Conservation (phyloP, 2,113 vertebrate species). For the Trichechus manatus region DNA sequence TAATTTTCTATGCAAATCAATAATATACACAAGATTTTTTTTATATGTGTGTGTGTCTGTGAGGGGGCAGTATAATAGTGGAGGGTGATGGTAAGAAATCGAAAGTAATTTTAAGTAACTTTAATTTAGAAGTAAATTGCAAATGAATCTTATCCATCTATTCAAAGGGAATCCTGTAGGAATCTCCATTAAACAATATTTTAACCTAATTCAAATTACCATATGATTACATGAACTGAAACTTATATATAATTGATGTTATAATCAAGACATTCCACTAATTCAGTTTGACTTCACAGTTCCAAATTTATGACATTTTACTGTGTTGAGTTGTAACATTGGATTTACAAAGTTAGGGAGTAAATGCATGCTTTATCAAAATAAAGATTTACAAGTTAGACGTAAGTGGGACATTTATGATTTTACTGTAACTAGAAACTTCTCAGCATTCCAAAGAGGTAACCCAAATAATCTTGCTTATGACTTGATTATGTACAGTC, state of each 20-base stretch:
- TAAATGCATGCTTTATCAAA: not conserved
- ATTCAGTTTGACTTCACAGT: not conserved
- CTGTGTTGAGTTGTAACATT: slow-evolving; percentile 90
- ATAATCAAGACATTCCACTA: not conserved
- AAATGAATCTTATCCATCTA: slow-evolving; percentile 5
- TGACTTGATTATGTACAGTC: not conserved
- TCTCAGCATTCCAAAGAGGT: slow-evolving; percentile 12
- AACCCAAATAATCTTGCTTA: not conserved
- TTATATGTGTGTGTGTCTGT: not conserved
- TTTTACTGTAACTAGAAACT: slow-evolving; percentile 13
- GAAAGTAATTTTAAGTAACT: not conserved
- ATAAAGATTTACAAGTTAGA: slow-evolving; percentile 32
- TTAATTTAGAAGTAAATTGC: not conserved
- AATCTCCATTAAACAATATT: not conserved
- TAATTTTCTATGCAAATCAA: slow-evolving; percentile 52
- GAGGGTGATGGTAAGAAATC: not conserved
- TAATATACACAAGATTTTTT: not conserved
- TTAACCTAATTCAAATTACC: not conserved
- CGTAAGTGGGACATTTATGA: not conserved
- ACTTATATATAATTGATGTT: not conserved
- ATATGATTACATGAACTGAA: slow-evolving; percentile 40
- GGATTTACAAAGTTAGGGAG: slow-evolving; percentile 92
- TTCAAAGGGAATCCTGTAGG: not conserved
- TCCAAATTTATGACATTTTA: not conserved
- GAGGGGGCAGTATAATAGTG: not conserved